phyloP scores from a whole-genome alignment of 1,140 invertebrate species.

The Pachyrhynchus sulphureomaculatus region DNA sequence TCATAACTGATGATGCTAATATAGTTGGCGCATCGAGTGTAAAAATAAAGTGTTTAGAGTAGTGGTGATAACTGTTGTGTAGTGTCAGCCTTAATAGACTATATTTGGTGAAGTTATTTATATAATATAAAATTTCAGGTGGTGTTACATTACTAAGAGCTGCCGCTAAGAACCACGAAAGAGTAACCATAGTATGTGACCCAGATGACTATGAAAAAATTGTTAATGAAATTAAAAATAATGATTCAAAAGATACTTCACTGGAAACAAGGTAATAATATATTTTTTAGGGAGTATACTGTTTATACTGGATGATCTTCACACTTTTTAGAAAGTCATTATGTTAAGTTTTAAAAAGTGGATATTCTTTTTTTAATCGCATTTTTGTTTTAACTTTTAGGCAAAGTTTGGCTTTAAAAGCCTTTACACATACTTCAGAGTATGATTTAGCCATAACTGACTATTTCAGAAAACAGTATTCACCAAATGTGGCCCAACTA shows the following conservation, averaged over 20 bases:
- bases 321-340: no score
- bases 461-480: conserved; percentile 92
- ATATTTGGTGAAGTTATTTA: no score
- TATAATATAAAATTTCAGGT: no score
- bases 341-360: no score
- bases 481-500: conserved; percentile 73
- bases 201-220: conserved; percentile 84
- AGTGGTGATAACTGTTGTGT: no score
- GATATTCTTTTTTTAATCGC: no score
- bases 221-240: conserved; percentile 64
- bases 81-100: no score
- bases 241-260: conserved; percentile 64
- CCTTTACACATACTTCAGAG: conserved; percentile 92
- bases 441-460: conserved; percentile 95
- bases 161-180: conserved; percentile 95
- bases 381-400: conserved; percentile 50
- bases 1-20: no score
- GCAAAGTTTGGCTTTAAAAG: conserved; percentile 82
- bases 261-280: conserved; percentile 68
- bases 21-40: no score
- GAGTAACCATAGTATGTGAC: conserved; percentile 94
- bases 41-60: no score
- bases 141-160: conserved; percentile 93
- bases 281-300: neutral
- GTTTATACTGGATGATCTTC: no score